Base-by-base conservation (phyloP, 1,140 invertebrate species). In the Rhyzopertha dominica region DNA sequence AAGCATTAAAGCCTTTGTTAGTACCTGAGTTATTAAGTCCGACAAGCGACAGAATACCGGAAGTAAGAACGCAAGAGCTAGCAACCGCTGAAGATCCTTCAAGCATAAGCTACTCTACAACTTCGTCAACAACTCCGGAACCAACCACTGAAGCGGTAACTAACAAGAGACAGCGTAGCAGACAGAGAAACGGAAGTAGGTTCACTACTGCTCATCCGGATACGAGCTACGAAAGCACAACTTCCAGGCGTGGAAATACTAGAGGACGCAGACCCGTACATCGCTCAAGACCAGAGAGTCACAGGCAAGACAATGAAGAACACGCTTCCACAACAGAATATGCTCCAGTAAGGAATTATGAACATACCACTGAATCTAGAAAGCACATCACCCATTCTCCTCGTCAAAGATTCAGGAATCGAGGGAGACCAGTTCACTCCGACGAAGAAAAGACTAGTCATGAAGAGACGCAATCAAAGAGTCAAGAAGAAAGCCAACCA, bases 301-400 rank as follows among this genome's bases (percentile, higher is more conserved):
- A 20, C 60, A 56, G n/a, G n/a, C n/a, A n/a, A n/a, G n/a, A n/a
- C n/a, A n/a, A n/a, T 46, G 72, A 73, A 59, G 55, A 65, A 34
- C 64, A 67, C 18, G 62, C 60, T 47, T 67, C 70, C 13, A 70
- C 74, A 7, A 72, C 74, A 0, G 71, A 77, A 48, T 71, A 71
- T 18, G 48, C 66, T 13, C 63, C 61, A 4, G 62, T 43, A 26
- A 71, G 63, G 59, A 65, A 65, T 65, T n/a, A n/a, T n/a, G n/a
- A n/a, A n/a, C n/a, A n/a, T n/a, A n/a, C n/a, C 43, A 54, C 45
- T 52, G 72, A 60, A 12, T n/a, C n/a, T n/a, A n/a, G n/a, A n/a
- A n/a, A n/a, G n/a, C n/a, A n/a, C n/a, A n/a, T n/a, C n/a, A n/a
- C n/a, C n/a, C n/a, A n/a, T n/a, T n/a, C n/a, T n/a, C n/a, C n/a